A percentile compares a stretch with the other conserved stretches of the same genome.
Conservation (phyloP, 2,888 invertebrate species). For the Papilio protenor region DNA sequence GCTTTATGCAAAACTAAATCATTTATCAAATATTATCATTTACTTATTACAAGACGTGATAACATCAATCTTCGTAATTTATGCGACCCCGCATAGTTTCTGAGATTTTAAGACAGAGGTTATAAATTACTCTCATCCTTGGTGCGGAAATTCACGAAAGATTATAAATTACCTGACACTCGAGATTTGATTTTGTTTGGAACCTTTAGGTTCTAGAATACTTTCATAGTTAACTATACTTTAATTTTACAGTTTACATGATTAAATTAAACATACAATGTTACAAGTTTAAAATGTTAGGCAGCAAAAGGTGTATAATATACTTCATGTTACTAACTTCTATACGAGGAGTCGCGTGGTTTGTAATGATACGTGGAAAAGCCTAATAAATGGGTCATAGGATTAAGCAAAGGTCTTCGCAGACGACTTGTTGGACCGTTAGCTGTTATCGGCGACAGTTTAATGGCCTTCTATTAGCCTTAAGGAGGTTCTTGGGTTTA, state of each 20-base stretch:
- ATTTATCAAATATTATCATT: background rate
- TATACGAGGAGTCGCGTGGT: background rate
- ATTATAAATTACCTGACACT: conserved; percentile 23
- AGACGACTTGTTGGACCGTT: conserved; percentile 22
- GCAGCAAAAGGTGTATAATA: background rate
- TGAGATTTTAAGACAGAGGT: conserved; percentile 33
- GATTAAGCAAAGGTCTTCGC: conserved; percentile 18
- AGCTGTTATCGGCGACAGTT: conserved; percentile 20
- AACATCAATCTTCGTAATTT: conserved; percentile 34
- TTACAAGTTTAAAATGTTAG: background rate
- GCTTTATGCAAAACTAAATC: conserved; percentile 1
- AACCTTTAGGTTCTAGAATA: background rate
- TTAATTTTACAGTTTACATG: background rate
- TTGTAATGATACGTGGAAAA: conserved; percentile 14
- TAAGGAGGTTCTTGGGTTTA: conserved; percentile 30
- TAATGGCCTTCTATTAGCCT: conserved; percentile 28
- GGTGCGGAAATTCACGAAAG: background rate
- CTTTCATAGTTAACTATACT: background rate
- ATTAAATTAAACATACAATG: background rate
- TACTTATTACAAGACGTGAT: conserved; percentile 18
- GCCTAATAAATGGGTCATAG: conserved; percentile 20
- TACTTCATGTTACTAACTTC: background rate
- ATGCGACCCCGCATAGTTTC: conserved; percentile 36
- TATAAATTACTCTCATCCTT: conserved; percentile 32
- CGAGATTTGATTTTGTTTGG: background rate